Evolutionary conservation across 2,888 invertebrate species (phyloP).

Genomic region (Lepidochrysops patricia): DNA sequence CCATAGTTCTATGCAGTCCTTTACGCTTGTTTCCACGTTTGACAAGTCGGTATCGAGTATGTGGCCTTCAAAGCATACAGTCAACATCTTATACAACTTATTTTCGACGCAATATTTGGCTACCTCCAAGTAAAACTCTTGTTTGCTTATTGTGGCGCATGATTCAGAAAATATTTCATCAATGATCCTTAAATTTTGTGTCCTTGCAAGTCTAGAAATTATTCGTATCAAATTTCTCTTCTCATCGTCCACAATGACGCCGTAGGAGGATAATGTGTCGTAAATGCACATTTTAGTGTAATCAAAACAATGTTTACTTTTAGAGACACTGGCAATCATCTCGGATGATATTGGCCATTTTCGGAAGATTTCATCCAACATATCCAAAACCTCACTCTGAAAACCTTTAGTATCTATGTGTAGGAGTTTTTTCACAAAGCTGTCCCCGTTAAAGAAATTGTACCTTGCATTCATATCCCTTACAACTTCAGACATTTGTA

Average conservation of each 20-base stretch:
- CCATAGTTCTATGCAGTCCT: constrained; percentile 70
- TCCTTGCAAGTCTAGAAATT: constrained; percentile 75
- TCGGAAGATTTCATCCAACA: constrained; percentile 66
- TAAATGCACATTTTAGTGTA: constrained; percentile 73
- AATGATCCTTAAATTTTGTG: constrained; percentile 67
- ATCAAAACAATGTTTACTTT: constrained; percentile 54
- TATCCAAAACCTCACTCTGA: constrained; percentile 46
- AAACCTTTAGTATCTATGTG: constrained; percentile 62
- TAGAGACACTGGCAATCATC: constrained; percentile 72
- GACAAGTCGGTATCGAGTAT: constrained; percentile 55
- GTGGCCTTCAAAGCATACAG: constrained; percentile 62
- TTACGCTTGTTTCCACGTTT: constrained; percentile 57
- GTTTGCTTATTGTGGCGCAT: constrained; percentile 59
- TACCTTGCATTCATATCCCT: constrained; percentile 64
- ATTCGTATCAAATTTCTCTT: constrained; percentile 68
- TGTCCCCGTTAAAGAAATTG: constrained; percentile 60
- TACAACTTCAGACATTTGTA: constrained; percentile 66
- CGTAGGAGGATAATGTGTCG: constrained; percentile 76
- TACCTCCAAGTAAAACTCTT: constrained; percentile 69
- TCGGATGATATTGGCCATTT: constrained; percentile 71
- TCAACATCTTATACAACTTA: constrained; percentile 67
- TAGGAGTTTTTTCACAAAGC: constrained; percentile 54
- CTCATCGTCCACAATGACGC: constrained; percentile 77
- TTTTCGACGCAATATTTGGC: constrained; percentile 70
- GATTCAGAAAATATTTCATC: constrained; percentile 71